Conservation (phyloP, 2,888 invertebrate species). For the Drosophila mimica region DNA sequence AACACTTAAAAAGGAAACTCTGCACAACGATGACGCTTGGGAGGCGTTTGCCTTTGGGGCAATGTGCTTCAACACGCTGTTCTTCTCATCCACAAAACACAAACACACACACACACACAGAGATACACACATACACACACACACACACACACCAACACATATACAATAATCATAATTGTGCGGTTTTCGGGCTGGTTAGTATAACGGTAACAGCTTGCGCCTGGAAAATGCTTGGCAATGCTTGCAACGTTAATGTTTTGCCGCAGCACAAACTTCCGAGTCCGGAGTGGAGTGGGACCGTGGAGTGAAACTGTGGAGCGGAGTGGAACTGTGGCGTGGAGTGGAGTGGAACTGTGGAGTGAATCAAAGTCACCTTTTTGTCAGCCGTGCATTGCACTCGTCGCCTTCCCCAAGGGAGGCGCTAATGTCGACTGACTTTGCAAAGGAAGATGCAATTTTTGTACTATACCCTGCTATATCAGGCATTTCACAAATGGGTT, state of each 20-base stretch:
- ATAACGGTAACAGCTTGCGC: conserved; percentile 31
- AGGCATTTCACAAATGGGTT: background rate
- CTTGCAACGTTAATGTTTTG: conserved; percentile 36
- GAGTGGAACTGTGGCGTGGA: too few species aligned
- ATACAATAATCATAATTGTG: conserved; percentile 71
- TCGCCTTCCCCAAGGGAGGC: conserved; percentile 43
- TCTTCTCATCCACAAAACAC: conserved; percentile 22
- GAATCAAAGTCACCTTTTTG: conserved; percentile 44
- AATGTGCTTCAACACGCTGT: conserved; percentile 33
- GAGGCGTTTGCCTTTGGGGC: conserved; percentile 52
- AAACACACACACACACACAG: conserved; percentile 2
- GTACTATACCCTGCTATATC: background rate
- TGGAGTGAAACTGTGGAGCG: background rate
- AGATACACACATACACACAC: too few species aligned
- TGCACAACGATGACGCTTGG: conserved; percentile 39
- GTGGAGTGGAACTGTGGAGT: background rate
- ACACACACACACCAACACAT: conserved; percentile 13
- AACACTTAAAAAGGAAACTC: conserved; percentile 59
- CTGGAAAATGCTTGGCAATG: conserved; percentile 1
- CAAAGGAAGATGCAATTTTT: conserved; percentile 9
- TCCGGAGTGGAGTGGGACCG: conserved; percentile 31
- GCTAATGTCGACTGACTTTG: conserved; percentile 28
- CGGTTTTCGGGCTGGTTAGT: conserved; percentile 48
- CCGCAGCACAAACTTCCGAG: conserved; percentile 49
- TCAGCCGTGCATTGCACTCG: conserved; percentile 63